Evolutionary conservation across 2,797 vertebrate species (phyloP), one percentile per base, ranked within the genome.

Genomic region (Lepus oiostolus): DNA sequence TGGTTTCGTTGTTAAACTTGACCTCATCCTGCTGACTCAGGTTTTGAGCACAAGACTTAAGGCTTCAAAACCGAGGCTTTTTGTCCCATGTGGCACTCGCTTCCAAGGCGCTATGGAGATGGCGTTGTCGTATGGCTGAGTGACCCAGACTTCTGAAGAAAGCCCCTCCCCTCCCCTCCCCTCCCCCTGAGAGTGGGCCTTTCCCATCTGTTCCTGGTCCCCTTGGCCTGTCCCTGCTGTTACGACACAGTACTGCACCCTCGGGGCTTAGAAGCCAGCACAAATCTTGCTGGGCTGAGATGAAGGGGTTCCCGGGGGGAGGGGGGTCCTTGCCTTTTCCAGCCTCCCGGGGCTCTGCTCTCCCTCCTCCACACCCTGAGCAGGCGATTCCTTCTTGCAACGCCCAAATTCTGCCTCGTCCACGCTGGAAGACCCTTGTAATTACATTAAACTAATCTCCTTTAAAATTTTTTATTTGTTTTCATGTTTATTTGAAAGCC

Each of bases 1-100:
- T 87, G 65, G 79, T 42, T 84, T 38, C 83, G 52, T 58, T 79
- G 93, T 79, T 38, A 87, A 90, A 84, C 62, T 62, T 63, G n/a
- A 54, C 2, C 32, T 70, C 35, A 28, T 42, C 21, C n/a, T 86
- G 67, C 70, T 81, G 68, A 80, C 38, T 84, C 35, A 21, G 17
- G 11, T 54, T 60, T 86, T 94, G 21, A 65, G 3, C 32, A 28
- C 62, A 85, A 86, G n/a, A 85, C 10, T 79, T 42, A 62, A 7
- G 63, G 62, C 80, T 93, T 81, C 21, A 85, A 88, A 94, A 50
- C 35, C 16, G 58, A 82, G 14, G 24, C 1, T 42, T 58, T 92
- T 88, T 80, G 38, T 35, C 62, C n/a, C 2, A 2, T 24, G 0
- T 8, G 54, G 50, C 65, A 90, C 22, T 62, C 10, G 58, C 14